Conservation (phyloP, 2,113 vertebrate species). For the Bucco capensis region DNA sequence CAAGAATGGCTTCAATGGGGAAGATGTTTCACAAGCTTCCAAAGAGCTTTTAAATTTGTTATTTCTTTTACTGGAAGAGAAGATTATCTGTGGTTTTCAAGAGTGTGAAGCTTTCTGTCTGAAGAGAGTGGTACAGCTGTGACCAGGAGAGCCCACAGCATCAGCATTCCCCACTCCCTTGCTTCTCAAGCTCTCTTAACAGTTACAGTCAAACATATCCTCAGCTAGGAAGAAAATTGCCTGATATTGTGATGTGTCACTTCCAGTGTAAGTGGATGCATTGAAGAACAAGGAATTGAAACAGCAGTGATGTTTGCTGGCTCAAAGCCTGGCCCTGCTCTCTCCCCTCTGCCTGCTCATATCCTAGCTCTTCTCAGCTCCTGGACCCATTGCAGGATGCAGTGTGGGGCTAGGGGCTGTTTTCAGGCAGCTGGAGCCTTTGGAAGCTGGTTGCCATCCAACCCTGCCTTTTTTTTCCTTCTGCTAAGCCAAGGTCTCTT, state of each 20-base stretch:
- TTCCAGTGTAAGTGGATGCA: neutral
- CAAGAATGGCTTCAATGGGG: neutral
- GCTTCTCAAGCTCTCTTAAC: neutral
- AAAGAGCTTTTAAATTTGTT: neutral
- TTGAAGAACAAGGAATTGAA: neutral
- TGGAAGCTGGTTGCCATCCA: neutral
- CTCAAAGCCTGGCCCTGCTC: neutral
- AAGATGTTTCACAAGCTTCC: neutral
- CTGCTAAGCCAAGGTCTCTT: neutral
- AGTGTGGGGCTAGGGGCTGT: neutral
- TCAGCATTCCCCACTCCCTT: neutral
- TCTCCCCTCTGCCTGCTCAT: rapidly evolving
- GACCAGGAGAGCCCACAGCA: neutral
- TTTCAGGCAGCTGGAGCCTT: rapidly evolving
- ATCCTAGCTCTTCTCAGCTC: neutral
- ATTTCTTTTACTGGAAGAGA: neutral
- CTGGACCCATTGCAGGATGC: neutral
- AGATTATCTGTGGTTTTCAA: neutral
- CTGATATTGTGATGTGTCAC: rapidly evolving
- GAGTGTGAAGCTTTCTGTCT: neutral
- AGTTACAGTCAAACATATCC: neutral
- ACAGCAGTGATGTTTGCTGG: rapidly evolving
- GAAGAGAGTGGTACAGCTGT: neutral
- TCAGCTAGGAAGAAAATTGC: neutral
- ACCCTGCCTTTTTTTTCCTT: neutral